Conservation (phyloP, 2,797 vertebrate species). For the Gephyroberyx darwinii region DNA sequence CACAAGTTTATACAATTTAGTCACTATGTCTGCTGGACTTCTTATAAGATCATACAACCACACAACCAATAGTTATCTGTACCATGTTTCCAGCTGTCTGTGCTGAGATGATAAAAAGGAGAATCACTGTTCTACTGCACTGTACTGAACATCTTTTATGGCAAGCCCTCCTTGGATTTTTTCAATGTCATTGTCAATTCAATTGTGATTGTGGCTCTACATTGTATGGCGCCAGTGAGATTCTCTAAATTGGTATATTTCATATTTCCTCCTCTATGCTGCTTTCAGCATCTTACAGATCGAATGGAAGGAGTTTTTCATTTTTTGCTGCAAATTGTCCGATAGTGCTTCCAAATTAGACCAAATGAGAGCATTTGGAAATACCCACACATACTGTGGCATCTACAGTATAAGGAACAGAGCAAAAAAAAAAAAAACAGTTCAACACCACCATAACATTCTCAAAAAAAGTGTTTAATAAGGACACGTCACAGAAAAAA, state of each 20-base stretch:
- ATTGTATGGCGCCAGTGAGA: background rate
- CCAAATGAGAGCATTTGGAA: background rate
- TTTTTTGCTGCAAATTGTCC: constrained; percentile 2
- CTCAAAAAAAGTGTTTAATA: background rate
- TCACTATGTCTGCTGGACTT: background rate
- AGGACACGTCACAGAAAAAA: constrained; percentile 31
- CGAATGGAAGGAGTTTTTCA: background rate
- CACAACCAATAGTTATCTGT: background rate
- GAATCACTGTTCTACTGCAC: too few relatives aligned
- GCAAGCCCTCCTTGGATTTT: too few relatives aligned
- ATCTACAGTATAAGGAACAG: background rate
- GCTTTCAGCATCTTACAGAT: too few relatives aligned
- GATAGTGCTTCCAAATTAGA: background rate
- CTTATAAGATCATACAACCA: background rate
- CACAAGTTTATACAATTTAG: background rate
- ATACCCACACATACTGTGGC: background rate
- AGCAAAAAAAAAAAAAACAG: background rate
- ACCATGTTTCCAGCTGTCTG: too few relatives aligned
- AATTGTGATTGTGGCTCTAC: background rate
- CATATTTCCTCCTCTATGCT: background rate
- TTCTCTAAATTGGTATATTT: background rate
- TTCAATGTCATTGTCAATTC: background rate
- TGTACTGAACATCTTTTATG: too few relatives aligned
- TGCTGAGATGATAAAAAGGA: too few relatives aligned
- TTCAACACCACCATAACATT: constrained; percentile 3